These are phyloP conservation scores for Ptilorrhoa leucosticta DNA, from an alignment of 2,113 vertebrate species.

Conservation along the genomic window DNA sequence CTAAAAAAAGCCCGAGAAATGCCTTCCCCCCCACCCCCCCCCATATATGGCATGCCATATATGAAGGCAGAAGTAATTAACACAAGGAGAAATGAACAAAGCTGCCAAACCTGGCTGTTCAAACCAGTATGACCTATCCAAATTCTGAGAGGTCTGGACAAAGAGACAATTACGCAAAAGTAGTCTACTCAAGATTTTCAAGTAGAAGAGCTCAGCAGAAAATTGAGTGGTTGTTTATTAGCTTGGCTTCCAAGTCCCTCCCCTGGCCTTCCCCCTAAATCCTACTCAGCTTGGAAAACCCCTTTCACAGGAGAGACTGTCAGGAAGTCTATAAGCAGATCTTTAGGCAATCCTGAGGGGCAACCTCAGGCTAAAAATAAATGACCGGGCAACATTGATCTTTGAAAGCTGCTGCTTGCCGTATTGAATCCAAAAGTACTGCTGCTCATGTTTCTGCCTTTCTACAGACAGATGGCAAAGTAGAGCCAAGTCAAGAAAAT, in stretches of 20 bases:
- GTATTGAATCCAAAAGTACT: neutral
- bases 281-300: neutral
- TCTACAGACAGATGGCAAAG: neutral
- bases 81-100: neutral
- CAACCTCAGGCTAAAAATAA: slow-evolving; percentile 29
- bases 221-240: neutral
- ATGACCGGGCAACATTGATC: neutral
- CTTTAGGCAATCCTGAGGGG: neutral
- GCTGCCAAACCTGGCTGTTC: neutral
- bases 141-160: neutral
- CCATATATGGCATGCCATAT: neutral
- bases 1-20: neutral
- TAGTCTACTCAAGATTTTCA: neutral
- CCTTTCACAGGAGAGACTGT: neutral
- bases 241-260: neutral
- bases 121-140: neutral
- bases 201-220: neutral
- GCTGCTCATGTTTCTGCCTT: neutral
- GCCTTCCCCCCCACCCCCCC: too few species aligned
- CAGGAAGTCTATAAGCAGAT: neutral
- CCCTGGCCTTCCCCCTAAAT: neutral
- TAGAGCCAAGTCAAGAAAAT: neutral
- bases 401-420: neutral
- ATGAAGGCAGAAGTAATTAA: neutral
- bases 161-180: neutral